Evolutionary conservation across 2,797 vertebrate genomes (phyloP).

Genomic region (Enteromius trimaculatus): DNA sequence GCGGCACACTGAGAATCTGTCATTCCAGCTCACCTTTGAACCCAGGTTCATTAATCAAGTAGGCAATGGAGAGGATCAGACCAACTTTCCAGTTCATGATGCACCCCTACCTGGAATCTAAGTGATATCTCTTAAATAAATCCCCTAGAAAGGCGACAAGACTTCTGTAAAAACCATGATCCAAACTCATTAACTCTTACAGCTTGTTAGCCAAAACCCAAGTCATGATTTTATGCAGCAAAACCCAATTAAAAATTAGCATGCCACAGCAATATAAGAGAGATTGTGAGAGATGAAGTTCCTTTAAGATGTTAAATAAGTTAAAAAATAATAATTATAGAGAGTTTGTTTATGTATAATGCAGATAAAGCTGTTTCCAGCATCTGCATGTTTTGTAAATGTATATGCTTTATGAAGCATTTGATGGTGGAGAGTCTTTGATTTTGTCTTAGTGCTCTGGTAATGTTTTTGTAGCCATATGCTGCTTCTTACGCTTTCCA

Average conservation of each 20-base stretch:
- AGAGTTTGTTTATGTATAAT: not conserved
- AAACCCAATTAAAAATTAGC: not conserved
- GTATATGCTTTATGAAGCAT: not conserved
- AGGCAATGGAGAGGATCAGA: not conserved
- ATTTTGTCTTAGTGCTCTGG: not conserved
- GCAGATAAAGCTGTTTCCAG: not conserved
- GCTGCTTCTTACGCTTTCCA: not conserved
- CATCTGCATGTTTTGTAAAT: not conserved
- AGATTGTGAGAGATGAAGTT: not conserved
- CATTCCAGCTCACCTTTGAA: conserved; percentile 2
- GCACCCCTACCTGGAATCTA: not conserved
- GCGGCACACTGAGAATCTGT: not conserved
- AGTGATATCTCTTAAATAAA: not conserved
- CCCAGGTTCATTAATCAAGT: not conserved
- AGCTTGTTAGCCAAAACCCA: not conserved
- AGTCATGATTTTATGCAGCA: not conserved
- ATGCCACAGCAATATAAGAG: conserved; percentile 1
- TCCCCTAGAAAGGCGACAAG: not conserved
- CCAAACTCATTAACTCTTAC: not conserved
- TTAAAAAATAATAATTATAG: not conserved
- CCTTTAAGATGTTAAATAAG: not conserved
- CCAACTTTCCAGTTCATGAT: not conserved
- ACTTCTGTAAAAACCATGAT: not conserved
- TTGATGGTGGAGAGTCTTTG: not conserved
- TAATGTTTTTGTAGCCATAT: not conserved